A percentile compares a stretch with the other conserved stretches of the same genome.
Evolutionary conservation across 2,113 vertebrate species (phyloP).

Genomic region (Lepus timidus): DNA sequence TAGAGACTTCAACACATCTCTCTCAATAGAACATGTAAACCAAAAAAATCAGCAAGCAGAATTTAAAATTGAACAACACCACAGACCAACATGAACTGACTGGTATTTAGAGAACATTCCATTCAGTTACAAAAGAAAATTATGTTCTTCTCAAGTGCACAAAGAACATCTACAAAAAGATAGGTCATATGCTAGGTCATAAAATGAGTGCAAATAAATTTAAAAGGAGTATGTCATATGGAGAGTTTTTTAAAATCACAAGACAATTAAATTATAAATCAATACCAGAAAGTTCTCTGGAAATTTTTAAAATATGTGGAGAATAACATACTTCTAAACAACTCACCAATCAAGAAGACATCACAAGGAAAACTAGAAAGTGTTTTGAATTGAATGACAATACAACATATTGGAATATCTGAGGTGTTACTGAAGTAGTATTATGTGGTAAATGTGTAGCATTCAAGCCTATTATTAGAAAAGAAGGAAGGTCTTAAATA

Average conservation of each 20-base stretch:
- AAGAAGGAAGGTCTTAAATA: constrained; percentile 1
- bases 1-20: neutral
- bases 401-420: neutral
- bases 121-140: neutral
- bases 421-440: neutral
- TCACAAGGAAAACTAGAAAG: neutral
- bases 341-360: neutral
- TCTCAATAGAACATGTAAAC: neutral
- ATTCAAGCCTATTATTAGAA: neutral
- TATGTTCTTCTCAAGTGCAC: neutral
- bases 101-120: neutral
- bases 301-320: neutral
- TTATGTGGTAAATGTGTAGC: neutral
- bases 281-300: neutral
- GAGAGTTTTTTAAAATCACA: neutral
- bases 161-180: neutral
- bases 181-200: neutral
- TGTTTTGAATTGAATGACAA: constrained; percentile 4
- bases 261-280: constrained; percentile 9
- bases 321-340: neutral
- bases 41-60: neutral
- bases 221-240: neutral
- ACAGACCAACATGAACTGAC: neutral
- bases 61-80: neutral
- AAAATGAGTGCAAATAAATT: neutral